Evolutionary conservation across 2,888 invertebrate species (phyloP).

Genomic region (Hirtodrosophila trivittata): DNA sequence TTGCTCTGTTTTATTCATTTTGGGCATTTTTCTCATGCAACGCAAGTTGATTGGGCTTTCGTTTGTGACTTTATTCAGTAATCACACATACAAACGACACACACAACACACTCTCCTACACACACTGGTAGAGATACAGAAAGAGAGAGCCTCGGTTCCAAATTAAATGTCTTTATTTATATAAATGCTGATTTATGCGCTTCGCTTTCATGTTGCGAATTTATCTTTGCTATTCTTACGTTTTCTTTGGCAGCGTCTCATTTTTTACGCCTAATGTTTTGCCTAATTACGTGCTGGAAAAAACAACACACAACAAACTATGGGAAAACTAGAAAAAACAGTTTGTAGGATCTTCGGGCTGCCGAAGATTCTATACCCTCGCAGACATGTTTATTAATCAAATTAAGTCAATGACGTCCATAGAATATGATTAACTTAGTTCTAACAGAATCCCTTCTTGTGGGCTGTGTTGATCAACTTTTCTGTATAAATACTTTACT

Average conservation of each 20-base stretch:
- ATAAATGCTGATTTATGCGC: constrained; percentile 71
- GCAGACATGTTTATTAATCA: background rate
- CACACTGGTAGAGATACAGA: constrained; percentile 6
- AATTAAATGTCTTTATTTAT: constrained; percentile 76
- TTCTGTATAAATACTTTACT: too few relatives aligned
- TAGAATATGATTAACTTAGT: too few relatives aligned
- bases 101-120: background rate
- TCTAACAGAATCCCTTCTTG: too few relatives aligned
- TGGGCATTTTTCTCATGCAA: constrained; percentile 57
- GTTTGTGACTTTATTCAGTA: constrained; percentile 44
- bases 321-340: constrained; percentile 33
- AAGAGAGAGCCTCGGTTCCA: constrained; percentile 46
- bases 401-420: constrained; percentile 15
- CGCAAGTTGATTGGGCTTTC: constrained; percentile 64
- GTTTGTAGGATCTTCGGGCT: background rate
- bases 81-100: constrained; percentile 2
- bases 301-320: constrained; percentile 32
- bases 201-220: constrained; percentile 70
- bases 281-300: constrained; percentile 71
- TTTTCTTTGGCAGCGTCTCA: constrained; percentile 40
- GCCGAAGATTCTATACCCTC: too few relatives aligned
- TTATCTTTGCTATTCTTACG: constrained; percentile 39
- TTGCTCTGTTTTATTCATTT: constrained; percentile 26
- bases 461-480: too few relatives aligned
- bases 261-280: constrained; percentile 58